Evolutionary conservation across 1,140 invertebrate genomes (phyloP).

Genomic region (Danaus plexippus): DNA sequence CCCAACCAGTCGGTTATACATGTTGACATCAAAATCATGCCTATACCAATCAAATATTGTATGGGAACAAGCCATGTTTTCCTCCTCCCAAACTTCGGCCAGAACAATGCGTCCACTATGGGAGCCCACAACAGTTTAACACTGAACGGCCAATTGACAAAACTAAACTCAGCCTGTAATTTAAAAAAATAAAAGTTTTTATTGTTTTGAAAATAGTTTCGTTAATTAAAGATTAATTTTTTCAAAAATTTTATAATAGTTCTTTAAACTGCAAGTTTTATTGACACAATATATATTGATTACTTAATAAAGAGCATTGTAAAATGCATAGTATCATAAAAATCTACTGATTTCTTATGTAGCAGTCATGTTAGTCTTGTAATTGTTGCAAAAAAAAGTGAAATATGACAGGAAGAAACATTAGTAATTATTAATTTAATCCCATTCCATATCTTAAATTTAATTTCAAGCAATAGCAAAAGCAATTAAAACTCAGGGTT

Average conservation of each 20-base stretch:
- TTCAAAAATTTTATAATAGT: no score
- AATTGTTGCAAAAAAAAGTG: no score
- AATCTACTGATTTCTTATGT: no score
- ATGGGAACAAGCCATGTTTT: constrained; percentile 97
- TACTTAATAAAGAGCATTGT: no score
- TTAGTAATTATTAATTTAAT: constrained; percentile 3
- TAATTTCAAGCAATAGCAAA: no score
- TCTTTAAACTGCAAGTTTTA: no score
- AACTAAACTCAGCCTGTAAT: constrained; percentile 97
- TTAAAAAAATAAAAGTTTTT: constrained; percentile 12
- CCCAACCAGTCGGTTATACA: constrained; percentile 82
- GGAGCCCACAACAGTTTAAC: constrained; percentile 98
- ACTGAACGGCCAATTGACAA: constrained; percentile 98
- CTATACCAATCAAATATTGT: constrained; percentile 87
- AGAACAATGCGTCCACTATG: constrained; percentile 94
- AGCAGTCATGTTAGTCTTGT: no score
- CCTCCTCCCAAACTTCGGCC: constrained; percentile 86
- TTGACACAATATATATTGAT: no score
- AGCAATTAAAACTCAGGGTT: no score
- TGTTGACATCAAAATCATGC: constrained; percentile 87
- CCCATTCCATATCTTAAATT: not conserved
- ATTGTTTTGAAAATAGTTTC: not conserved
- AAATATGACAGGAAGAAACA: not conserved
- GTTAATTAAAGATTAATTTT: no score
- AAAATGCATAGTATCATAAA: no score